Evolutionary conservation across 2,797 vertebrate species (phyloP).

Genomic region (Kryptopterus vitreolus): DNA sequence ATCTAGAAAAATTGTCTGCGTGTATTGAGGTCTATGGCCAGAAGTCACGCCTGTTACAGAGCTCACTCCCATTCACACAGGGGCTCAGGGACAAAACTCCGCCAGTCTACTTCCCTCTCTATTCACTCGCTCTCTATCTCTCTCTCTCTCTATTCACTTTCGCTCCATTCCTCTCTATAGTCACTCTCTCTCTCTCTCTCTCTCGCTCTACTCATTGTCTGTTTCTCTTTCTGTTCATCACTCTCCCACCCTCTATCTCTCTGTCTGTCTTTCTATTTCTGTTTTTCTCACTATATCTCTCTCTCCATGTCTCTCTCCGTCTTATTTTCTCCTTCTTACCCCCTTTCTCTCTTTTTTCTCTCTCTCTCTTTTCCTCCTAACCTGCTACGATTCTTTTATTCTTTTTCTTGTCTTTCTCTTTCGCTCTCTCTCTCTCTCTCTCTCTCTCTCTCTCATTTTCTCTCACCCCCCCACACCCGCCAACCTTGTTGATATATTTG

Average conservation of each 20-base stretch:
- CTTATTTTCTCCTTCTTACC: background rate
- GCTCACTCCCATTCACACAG: constrained; percentile 94
- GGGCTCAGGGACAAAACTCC: constrained; percentile 85
- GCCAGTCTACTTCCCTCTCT: constrained; percentile 68
- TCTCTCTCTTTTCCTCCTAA: background rate
- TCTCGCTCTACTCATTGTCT: background rate
- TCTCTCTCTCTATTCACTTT: background rate
- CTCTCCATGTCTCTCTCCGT: too few relatives aligned
- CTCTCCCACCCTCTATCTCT: background rate
- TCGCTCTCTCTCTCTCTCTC: constrained; percentile 52
- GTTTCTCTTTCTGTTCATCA: background rate
- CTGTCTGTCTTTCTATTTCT: background rate
- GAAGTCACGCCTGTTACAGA: constrained; percentile 90
- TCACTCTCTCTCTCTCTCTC: background rate
- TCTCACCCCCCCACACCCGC: too few relatives aligned
- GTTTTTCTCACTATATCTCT: background rate
- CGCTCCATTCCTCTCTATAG: background rate
- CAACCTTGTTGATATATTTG: too few relatives aligned
- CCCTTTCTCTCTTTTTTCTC: background rate
- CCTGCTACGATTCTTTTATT: too few relatives aligned
- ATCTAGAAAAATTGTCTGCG: constrained; percentile 97
- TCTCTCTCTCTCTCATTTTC: too few relatives aligned
- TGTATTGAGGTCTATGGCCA: constrained; percentile 91
- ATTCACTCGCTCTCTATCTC: constrained; percentile 48
- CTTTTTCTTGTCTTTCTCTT: too few relatives aligned